Evolutionary conservation across 2,888 invertebrate genomes (phyloP).

Genomic region (Netelia virgata): DNA sequence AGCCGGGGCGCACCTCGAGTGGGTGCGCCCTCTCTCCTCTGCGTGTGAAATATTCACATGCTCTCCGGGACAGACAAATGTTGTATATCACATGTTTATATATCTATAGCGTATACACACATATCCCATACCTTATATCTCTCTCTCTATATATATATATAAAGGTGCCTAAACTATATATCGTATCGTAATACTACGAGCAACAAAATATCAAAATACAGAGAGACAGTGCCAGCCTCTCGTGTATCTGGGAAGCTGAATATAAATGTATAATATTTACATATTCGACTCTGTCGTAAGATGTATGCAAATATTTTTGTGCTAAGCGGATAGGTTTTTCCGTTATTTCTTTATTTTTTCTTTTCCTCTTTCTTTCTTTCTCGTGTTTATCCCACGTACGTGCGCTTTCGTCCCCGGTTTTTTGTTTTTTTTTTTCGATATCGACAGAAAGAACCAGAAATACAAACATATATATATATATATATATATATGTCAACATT

Average conservation of each 20-base stretch:
- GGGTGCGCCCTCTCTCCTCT: constrained; percentile 54
- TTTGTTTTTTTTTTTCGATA: no score
- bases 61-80: constrained; percentile 60
- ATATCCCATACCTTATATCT: neutral
- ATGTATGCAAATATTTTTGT: constrained; percentile 38
- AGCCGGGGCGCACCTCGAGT: constrained; percentile 58
- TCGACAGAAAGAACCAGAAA: no score
- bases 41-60: constrained; percentile 71
- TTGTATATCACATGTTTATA: neutral
- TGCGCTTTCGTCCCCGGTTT: no score
- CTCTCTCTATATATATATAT: neutral
- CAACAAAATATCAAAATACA: neutral
- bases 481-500: no score
- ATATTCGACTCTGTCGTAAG: constrained; percentile 16
- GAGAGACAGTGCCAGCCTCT: neutral
- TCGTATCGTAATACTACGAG: constrained; percentile 2
- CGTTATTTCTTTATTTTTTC: no score
- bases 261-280: constrained; percentile 58
- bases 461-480: no score
- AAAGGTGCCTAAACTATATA: neutral
- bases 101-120: constrained; percentile 1
- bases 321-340: neutral
- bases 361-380: no score
- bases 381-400: no score
- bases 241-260: constrained; percentile 31